Conservation (phyloP, 2,888 invertebrate genomes). For the Protonemura montana region DNA sequence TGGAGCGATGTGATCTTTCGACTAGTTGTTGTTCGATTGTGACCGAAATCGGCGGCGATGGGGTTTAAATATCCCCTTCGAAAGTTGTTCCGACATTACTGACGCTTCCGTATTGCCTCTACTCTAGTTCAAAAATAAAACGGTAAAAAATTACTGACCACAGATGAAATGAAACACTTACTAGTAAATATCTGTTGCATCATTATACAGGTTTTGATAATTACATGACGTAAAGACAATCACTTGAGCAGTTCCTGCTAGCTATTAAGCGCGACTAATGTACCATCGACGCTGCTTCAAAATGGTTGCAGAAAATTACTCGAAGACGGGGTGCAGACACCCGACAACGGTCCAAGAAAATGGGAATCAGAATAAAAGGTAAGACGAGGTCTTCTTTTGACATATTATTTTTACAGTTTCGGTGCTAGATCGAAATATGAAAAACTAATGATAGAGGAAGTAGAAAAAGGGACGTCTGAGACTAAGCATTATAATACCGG, state of each 20-base stretch:
- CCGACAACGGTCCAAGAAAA: too few species aligned
- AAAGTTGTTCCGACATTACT: slow-evolving; percentile 28
- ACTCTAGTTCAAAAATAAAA: background rate
- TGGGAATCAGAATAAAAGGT: too few species aligned
- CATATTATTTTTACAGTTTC: too few species aligned
- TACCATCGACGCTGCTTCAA: background rate
- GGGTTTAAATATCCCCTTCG: slow-evolving; percentile 29
- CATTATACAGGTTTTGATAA: background rate
- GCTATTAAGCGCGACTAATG: background rate
- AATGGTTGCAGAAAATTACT: background rate
- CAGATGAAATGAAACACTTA: background rate
- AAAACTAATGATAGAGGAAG: too few species aligned
- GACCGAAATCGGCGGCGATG: background rate
- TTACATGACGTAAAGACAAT: background rate
- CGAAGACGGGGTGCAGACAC: background rate
- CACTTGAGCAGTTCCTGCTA: background rate
- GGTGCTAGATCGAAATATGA: too few species aligned
- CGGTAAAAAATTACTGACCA: background rate
- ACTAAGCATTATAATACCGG: too few species aligned
- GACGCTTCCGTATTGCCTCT: slow-evolving; percentile 19
- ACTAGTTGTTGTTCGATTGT: background rate
- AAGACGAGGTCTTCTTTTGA: too few species aligned
- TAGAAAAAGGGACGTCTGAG: too few species aligned
- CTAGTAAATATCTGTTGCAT: background rate
- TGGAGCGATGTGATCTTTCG: background rate